Evolutionary conservation across 2,888 invertebrate genomes (phyloP).

Genomic region (Sisyra terminalis): DNA sequence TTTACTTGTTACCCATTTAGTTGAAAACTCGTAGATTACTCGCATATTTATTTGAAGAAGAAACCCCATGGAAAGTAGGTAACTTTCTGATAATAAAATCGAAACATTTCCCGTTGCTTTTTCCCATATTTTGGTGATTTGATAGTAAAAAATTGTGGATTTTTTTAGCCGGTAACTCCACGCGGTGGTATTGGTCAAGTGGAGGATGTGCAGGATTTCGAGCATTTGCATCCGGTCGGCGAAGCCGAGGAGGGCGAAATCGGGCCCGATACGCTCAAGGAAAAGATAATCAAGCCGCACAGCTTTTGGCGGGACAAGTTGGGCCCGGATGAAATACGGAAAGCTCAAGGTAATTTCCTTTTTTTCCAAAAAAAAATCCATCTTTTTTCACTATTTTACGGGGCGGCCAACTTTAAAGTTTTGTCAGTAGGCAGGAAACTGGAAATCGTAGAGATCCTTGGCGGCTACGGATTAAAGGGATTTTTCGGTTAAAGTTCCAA

Average conservation of each 20-base stretch:
- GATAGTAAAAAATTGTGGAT: neutral
- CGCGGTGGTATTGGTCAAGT: slow-evolving; percentile 1
- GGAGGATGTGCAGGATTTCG: slow-evolving; percentile 5
- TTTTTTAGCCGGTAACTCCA: neutral
- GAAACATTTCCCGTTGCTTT: neutral
- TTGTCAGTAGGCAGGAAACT: too few species aligned
- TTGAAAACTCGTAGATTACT: slow-evolving; percentile 1
- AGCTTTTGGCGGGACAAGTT: slow-evolving; percentile 11
- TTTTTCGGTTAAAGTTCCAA: too few species aligned
- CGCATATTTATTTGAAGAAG: slow-evolving; percentile 2
- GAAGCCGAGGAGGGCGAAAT: slow-evolving; percentile 6
- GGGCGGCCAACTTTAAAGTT: too few species aligned
- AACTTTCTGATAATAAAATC: neutral
- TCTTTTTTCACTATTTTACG: too few species aligned
- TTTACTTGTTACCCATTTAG: neutral
- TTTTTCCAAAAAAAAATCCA: neutral
- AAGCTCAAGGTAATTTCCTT: slow-evolving; percentile 7
- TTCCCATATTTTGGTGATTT: neutral
- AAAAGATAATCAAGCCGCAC: slow-evolving; percentile 2
- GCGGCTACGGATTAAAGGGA: too few species aligned
- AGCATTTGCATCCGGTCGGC: slow-evolving; percentile 4
- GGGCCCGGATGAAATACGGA: slow-evolving; percentile 9
- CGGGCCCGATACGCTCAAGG: neutral
- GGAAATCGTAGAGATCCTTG: too few species aligned
- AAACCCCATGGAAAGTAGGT: slow-evolving; percentile 7